Evolutionary conservation across 1,140 invertebrate species (phyloP), one percentile per base, ranked within the genome.

Genomic region (Prorops nasuta): DNA sequence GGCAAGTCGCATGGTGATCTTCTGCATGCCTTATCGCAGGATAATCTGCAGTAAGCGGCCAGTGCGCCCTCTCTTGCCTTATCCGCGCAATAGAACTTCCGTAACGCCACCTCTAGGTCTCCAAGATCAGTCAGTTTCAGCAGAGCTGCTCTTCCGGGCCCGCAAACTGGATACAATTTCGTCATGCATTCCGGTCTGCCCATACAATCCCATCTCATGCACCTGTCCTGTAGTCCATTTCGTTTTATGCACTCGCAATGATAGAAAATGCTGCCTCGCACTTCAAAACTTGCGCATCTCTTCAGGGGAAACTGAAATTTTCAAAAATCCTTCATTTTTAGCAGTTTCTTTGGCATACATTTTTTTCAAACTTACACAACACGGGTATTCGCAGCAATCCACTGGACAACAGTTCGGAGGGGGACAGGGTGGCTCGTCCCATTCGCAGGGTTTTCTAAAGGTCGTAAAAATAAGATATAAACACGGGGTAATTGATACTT

Each of bases 151-250:
- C 78, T 77, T 42, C 81, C 82, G 0, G 85, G 84, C 12, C 75
- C 74, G 63, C 88, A 90, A 16, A 83, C 72, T 0, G 87, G 87
- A 45, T 83, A 82, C 1, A 87, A 81, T 56, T 84, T 78, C 12
- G 80, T 82, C 62, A 86, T 71, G 58, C 87, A 89, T 17, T 82
- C 79, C 0, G 86, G 85, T 37, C 82, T 71, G 18, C 86, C 86
- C 50, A 83, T 82, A 58, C 87, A 89, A 45, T 85, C 80, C 28
- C 78, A 81, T 17, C 87, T 76, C 16, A 82, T 80, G 56, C 87
- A 90, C 45, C 86, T 82, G 60, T 89, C 86, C 67, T 90, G 87
- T 3, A 90, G 69, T 1, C 87, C 87, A 69, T 90, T 89, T n/a
- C 85, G 80, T 58, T 84, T 86, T 38, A 86, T 83, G 59, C 87